Evolutionary conservation across 2,797 vertebrate genomes (phyloP).

Genomic region (Anguilla obscura): DNA sequence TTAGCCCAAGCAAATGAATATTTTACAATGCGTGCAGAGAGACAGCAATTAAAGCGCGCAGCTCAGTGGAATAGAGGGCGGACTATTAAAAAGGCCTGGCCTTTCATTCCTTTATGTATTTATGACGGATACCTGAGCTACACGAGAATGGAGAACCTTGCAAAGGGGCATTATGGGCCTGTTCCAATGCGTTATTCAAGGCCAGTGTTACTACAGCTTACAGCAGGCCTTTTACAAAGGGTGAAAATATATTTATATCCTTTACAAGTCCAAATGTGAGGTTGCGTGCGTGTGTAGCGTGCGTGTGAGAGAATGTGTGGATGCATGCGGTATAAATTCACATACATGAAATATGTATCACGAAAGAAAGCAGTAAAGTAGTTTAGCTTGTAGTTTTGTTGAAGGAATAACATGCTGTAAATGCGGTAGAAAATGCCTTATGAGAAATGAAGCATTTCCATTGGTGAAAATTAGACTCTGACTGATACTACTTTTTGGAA

Average conservation of each 20-base stretch:
- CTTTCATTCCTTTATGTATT: conserved; percentile 47
- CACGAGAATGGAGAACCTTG: conserved; percentile 28
- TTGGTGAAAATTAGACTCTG: neutral
- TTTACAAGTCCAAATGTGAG: conserved; percentile 1
- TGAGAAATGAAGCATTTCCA: neutral
- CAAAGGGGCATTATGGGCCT: conserved; percentile 23
- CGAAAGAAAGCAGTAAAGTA: conserved; percentile 3
- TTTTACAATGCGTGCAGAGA: conserved; percentile 60
- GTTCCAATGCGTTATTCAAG: conserved; percentile 9
- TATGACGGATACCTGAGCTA: conserved; percentile 47
- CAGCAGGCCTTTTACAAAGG: conserved; percentile 14
- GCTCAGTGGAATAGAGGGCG: conserved; percentile 40
- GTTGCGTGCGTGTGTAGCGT: neutral
- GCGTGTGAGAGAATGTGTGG: conserved; percentile 8
- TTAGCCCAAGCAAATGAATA: conserved; percentile 62
- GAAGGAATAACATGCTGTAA: conserved; percentile 6
- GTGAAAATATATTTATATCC: conserved; percentile 19
- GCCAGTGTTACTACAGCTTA: neutral
- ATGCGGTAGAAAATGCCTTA: neutral
- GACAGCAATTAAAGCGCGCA: conserved; percentile 61
- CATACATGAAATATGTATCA: conserved; percentile 18
- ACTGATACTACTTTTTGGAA: neutral
- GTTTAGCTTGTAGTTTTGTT: conserved; percentile 22
- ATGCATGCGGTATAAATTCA: neutral
- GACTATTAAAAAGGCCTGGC: conserved; percentile 38